Percentiles rank a stretch among this genome's conserved stretches.
Evolutionary conservation across 2,113 vertebrate genomes (phyloP).

Genomic region (Psittacara wagleri): DNA sequence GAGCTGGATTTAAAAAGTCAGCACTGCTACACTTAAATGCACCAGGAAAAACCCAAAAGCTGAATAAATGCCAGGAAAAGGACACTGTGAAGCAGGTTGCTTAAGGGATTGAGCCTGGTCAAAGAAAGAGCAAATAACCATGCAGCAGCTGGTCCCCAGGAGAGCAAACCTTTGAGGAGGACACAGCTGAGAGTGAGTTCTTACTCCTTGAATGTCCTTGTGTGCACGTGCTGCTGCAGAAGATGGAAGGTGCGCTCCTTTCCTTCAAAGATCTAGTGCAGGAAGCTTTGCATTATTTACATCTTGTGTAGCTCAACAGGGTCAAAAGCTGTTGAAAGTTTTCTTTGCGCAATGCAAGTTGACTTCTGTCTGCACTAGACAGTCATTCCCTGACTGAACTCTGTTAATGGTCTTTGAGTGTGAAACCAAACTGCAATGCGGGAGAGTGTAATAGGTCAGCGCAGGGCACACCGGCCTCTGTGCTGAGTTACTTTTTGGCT

Average conservation of each 20-base stretch:
- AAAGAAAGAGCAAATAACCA: neutral
- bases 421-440: neutral
- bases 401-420: neutral
- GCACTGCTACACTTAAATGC: neutral
- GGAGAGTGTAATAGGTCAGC: neutral
- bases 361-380: neutral
- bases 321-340: neutral
- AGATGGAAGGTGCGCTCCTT: too few species aligned
- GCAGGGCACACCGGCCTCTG: neutral
- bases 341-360: neutral
- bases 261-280: neutral
- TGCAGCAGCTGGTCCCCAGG: neutral
- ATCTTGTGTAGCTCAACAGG: neutral
- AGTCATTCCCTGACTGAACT: neutral
- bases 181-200: neutral
- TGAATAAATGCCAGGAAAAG: neutral
- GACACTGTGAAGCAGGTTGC: neutral
- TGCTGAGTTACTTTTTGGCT: neutral
- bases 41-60: neutral
- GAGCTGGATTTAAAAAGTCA: neutral
- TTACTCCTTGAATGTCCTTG: neutral
- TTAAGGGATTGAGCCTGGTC: neutral
- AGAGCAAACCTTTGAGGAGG: neutral
- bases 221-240: rapidly evolving
- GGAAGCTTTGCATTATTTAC: neutral